A percentile compares a stretch with the other conserved stretches of the same genome.
These are phyloP conservation scores for Barnardius zonarius DNA, from an alignment of 2,113 vertebrate species.

Conservation along the genomic window DNA sequence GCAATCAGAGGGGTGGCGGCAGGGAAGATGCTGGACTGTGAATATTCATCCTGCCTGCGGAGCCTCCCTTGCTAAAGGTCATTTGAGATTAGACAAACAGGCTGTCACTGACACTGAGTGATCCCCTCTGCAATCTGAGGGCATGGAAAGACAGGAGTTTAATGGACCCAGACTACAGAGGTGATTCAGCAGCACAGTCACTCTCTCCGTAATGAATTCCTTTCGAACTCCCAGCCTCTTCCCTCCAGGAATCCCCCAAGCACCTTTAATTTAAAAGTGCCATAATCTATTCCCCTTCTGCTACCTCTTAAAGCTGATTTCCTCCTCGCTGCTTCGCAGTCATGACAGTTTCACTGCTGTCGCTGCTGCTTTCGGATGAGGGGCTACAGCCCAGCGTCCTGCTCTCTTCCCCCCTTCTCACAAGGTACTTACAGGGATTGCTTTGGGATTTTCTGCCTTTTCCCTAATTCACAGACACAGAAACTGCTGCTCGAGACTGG, in stretches of 20 bases:
- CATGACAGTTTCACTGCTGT: neutral
- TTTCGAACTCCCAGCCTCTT: neutral
- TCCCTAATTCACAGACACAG: neutral
- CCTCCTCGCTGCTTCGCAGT: neutral
- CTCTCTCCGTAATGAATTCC: neutral
- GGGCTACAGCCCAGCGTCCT: neutral
- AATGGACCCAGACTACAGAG: neutral
- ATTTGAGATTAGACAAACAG: neutral
- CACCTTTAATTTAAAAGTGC: constrained; percentile 14
- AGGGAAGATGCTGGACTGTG: neutral
- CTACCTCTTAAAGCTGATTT: constrained; percentile 12
- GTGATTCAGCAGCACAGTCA: neutral
- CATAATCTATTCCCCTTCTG: neutral
- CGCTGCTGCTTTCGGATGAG: neutral
- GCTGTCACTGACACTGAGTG: neutral
- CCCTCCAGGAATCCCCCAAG: neutral
- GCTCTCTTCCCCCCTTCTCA: neutral
- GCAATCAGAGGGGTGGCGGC: neutral
- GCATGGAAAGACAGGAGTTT: neutral
- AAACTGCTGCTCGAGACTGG: neutral
- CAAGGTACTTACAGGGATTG: neutral
- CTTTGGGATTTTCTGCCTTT: neutral
- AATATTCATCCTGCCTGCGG: neutral
- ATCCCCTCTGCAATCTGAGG: neutral
- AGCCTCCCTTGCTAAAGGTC: neutral